Evolutionary conservation across 2,113 vertebrate species (phyloP), one percentile per base, ranked within the genome.

Genomic region (Nymphicus hollandicus): DNA sequence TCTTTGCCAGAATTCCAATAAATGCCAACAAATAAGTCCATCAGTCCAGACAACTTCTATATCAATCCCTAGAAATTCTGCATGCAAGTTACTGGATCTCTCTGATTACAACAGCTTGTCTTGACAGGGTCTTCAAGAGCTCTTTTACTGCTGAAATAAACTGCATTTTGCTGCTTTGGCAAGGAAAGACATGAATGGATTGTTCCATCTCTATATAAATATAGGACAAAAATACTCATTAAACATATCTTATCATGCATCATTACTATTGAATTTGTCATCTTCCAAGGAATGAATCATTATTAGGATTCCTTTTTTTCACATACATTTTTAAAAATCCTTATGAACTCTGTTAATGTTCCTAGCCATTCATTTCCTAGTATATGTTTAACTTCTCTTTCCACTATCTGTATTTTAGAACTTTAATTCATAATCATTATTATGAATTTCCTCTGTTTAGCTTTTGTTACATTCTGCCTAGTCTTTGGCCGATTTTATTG

Each of bases 1-100:
- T 43, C 25, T 94, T 90, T 92, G 69, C 88, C 80, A 92, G 69
- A 50, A 90, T 83, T 70, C 58, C 60, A 86, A 44, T 86, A 95
- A 88, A 81, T 93, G 86, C 73, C 60, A 92, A 76, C 64, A 89
- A 81, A 86, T 81, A 86, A 89, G 33, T 46, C 43, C 83, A 86
- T 39, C 55, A 77, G 50, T 77, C 37, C 82, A 80, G 70, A 76
- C 9, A 88, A 43, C 33, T 86, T 88, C 69, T 91, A 81, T 93
- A 90, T 86, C 46, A 86, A 16, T 73, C 80, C 43, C 56, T 93
- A 44, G 72, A 91, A 69, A 15, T 86, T 16, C 29, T 61, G 22
- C 23, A 3, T 58, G n/a, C 41, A 81, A 81, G 44, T 56, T 73
- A 46, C 1, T 0, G 4, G 28, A n/a, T 76, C 16, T 60, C 70